Evolutionary conservation across 92 coral and sea anemone species (phyloP).

Genomic region (Epizoanthus ramosus): DNA sequence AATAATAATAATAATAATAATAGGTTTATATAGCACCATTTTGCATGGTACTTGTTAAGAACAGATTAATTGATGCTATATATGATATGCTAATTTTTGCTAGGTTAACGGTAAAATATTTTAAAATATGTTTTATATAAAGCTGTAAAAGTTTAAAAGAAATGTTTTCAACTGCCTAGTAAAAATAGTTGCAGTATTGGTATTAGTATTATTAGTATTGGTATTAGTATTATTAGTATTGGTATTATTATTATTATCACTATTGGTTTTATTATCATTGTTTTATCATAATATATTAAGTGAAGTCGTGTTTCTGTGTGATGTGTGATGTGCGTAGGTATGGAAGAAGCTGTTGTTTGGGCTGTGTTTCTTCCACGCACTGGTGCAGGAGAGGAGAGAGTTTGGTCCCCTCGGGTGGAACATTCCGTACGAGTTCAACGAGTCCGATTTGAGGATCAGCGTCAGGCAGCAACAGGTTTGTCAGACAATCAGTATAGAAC

Average conservation of each 20-base stretch:
- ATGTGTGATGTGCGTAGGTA: slow-evolving; percentile 49
- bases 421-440: slow-evolving; percentile 99
- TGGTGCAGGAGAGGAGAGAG: slow-evolving; percentile 93
- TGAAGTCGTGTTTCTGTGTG: not conserved
- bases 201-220: too few relatives aligned
- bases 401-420: slow-evolving; percentile 99
- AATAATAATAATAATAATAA: too few relatives aligned
- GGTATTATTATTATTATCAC: not conserved
- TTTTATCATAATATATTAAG: not conserved
- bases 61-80: too few relatives aligned
- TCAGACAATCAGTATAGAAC: too few relatives aligned
- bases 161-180: too few relatives aligned
- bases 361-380: slow-evolving; percentile 94
- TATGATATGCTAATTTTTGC: too few relatives aligned
- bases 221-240: not conserved
- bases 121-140: too few relatives aligned
- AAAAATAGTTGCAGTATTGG: too few relatives aligned
- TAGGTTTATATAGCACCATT: too few relatives aligned
- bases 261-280: not conserved
- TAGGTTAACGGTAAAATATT: too few relatives aligned
- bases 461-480: slow-evolving; percentile 96
- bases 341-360: slow-evolving; percentile 96
- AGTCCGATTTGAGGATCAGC: slow-evolving; percentile 93
- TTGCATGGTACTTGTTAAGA: too few relatives aligned
- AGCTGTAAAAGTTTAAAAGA: too few relatives aligned